Evolutionary conservation across 2,797 vertebrate genomes (phyloP).

Genomic region (Scolopax bukidnonensis): DNA sequence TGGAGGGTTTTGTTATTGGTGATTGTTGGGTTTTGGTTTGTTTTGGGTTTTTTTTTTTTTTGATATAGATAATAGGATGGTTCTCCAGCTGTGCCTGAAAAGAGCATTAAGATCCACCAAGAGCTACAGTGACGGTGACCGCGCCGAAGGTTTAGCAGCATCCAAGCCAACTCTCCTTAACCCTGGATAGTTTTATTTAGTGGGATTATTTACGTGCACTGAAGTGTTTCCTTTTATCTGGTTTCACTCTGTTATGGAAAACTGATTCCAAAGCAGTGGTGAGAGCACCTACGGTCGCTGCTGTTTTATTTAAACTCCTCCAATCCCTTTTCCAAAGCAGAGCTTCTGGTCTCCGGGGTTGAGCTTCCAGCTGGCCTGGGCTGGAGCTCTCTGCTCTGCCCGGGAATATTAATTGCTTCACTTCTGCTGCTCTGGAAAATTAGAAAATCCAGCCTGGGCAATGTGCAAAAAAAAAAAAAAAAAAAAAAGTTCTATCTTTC

Average conservation of each 20-base stretch:
- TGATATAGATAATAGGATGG: neutral
- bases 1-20: neutral
- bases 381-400: neutral
- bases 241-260: neutral
- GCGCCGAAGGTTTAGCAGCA: neutral
- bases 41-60: neutral
- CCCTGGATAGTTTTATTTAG: neutral
- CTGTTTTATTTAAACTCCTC: neutral
- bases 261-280: neutral
- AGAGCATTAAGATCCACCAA: neutral
- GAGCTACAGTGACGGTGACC: fast-evolving
- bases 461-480: too few species aligned
- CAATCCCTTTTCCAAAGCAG: neutral
- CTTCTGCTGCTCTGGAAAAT: neutral
- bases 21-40: neutral
- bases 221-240: neutral
- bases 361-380: neutral
- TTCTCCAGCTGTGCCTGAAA: neutral
- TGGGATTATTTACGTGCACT: neutral
- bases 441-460: neutral
- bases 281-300: neutral
- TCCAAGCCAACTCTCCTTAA: neutral
- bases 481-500: fast-evolving
- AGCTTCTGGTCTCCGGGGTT: neutral
- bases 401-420: neutral